phyloP scores from a whole-genome alignment of 2,888 invertebrate genomes.

The Phengaris arion region DNA sequence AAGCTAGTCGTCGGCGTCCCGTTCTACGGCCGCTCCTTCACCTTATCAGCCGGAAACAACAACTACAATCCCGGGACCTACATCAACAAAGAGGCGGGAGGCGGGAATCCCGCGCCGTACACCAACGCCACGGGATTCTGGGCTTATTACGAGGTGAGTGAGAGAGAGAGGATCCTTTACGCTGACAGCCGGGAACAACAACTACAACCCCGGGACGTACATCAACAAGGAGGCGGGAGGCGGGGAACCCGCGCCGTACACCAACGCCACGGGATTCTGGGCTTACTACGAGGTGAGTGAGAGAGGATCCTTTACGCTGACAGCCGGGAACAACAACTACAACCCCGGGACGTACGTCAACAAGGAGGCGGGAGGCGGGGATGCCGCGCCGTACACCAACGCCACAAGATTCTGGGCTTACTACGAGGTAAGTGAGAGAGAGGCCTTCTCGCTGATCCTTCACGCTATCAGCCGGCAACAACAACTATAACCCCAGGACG shows the following conservation, averaged over 20 bases:
- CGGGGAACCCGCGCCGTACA: conserved; percentile 90
- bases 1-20: conserved; percentile 93
- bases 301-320: conserved; percentile 86
- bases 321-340: conserved; percentile 80
- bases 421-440: conserved; percentile 81
- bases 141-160: conserved; percentile 88
- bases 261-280: conserved; percentile 91
- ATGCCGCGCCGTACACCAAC: conserved; percentile 91
- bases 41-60: conserved; percentile 88
- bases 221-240: conserved; percentile 95
- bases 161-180: conserved; percentile 82
- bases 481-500: conserved; percentile 76
- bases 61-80: conserved; percentile 92
- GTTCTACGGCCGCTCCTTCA: conserved; percentile 93
- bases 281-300: conserved; percentile 87
- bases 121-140: conserved; percentile 93
- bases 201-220: conserved; percentile 90
- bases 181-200: conserved; percentile 88
- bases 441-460: conserved; percentile 77
- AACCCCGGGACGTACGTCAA: conserved; percentile 80
- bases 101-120: conserved; percentile 90
- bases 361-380: conserved; percentile 93
- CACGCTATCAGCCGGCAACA: conserved; percentile 84
- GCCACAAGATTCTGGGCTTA: conserved; percentile 93
- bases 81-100: conserved; percentile 94